Percentiles rank a stretch among this genome's conserved stretches.
Evolutionary conservation across 2,888 invertebrate genomes (phyloP).

Genomic region (Polydrusus cervinus): DNA sequence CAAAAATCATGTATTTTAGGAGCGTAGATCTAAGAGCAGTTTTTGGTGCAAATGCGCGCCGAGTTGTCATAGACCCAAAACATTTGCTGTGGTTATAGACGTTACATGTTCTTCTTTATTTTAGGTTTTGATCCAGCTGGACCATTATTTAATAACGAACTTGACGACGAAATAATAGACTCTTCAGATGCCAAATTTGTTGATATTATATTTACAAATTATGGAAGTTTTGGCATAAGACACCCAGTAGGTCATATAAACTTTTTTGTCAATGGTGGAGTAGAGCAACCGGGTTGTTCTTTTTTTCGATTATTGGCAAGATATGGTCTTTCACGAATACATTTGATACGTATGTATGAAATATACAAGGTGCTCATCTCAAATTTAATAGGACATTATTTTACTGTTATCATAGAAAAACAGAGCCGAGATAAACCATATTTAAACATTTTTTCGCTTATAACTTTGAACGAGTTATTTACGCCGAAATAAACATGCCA

Average conservation of each 20-base stretch:
- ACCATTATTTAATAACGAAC: conserved; percentile 75
- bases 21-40: too few species aligned
- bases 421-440: too few species aligned
- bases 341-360: conserved; percentile 28
- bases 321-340: conserved; percentile 33
- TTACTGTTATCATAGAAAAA: too few species aligned
- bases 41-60: too few species aligned
- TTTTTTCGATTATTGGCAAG: conserved; percentile 66
- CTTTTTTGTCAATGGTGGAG: conserved; percentile 84
- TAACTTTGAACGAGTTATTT: too few species aligned
- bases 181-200: conserved; percentile 76
- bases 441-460: too few species aligned
- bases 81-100: too few species aligned
- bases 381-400: too few species aligned
- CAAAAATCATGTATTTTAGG: too few species aligned
- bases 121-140: conserved; percentile 77
- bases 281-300: conserved; percentile 79
- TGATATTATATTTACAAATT: conserved; percentile 82
- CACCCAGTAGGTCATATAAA: conserved; percentile 83
- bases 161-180: conserved; percentile 73
- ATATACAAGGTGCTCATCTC: too few species aligned
- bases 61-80: too few species aligned
- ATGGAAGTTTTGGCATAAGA: conserved; percentile 77
- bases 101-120: neutral
- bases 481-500: too few species aligned